phyloP scores from a whole-genome alignment of 2,888 invertebrate genomes.

The Folsomia candida region DNA sequence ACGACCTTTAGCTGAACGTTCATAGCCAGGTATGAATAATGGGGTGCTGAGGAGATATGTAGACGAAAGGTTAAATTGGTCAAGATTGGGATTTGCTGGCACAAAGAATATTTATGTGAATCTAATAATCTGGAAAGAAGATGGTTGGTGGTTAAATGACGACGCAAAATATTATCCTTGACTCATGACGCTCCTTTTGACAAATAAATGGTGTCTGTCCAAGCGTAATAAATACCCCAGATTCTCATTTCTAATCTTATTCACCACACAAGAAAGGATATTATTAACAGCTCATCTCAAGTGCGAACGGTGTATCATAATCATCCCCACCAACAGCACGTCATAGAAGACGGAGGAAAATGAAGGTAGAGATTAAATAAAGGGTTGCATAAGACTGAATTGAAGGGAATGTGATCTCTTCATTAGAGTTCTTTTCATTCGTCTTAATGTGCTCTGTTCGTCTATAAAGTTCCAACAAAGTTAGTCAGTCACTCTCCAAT shows the following conservation, averaged over 20 bases:
- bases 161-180: not conserved
- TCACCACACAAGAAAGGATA: not conserved
- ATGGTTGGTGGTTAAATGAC: not conserved
- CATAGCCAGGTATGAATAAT: too few species aligned
- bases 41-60: too few species aligned
- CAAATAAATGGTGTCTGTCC: not conserved
- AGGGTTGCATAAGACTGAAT: not conserved
- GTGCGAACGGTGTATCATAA: too few species aligned
- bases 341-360: not conserved
- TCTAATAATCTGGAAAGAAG: not conserved
- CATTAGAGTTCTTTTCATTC: constrained; percentile 41
- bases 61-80: not conserved
- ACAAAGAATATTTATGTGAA: not conserved
- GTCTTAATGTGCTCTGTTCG: not conserved
- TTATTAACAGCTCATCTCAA: not conserved
- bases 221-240: not conserved
- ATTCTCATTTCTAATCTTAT: not conserved
- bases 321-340: not conserved
- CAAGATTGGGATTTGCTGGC: not conserved
- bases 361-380: not conserved
- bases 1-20: too few species aligned
- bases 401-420: constrained; percentile 42
- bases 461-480: not conserved
- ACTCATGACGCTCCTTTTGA: not conserved
- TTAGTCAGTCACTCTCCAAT: too few species aligned